A percentile compares a stretch with the other conserved stretches of the same genome.
phyloP scores from a whole-genome alignment of 2,797 vertebrate genomes.

The Clarias laeviceps region DNA sequence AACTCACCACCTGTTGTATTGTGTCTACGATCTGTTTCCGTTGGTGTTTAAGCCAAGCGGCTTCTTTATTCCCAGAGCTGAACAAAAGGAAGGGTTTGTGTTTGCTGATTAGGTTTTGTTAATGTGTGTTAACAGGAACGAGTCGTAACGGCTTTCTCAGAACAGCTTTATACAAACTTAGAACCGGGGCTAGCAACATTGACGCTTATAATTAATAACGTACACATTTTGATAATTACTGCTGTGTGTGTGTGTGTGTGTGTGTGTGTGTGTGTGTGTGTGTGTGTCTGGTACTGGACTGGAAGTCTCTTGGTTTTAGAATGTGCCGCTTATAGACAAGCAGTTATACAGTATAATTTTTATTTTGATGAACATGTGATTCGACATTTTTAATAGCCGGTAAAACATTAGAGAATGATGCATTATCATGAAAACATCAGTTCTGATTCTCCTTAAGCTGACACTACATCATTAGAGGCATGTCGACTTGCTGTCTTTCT shows the following conservation, averaged over 20 bases:
- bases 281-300: not conserved
- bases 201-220: not conserved
- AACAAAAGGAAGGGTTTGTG: conserved; percentile 43
- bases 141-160: conserved; percentile 25
- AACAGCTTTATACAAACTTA: not conserved
- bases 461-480: conserved; percentile 31
- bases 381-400: conserved; percentile 2
- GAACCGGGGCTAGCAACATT: not conserved
- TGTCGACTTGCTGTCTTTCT: conserved; percentile 40
- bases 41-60: conserved; percentile 27
- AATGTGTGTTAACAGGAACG: conserved; percentile 34
- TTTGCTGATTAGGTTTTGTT: conserved; percentile 50
- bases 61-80: conserved; percentile 43
- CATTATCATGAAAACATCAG: conserved; percentile 19
- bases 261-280: no score
- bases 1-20: conserved; percentile 24
- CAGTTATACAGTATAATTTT: not conserved
- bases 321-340: not conserved
- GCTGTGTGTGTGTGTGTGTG: not conserved
- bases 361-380: conserved; percentile 2
- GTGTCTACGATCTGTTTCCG: conserved; percentile 16
- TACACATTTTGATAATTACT: not conserved
- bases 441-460: conserved; percentile 34
- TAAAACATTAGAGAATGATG: conserved; percentile 9
- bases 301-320: not conserved